phyloP scores from a whole-genome alignment of 2,888 invertebrate species.

The Drosophila mimica region DNA sequence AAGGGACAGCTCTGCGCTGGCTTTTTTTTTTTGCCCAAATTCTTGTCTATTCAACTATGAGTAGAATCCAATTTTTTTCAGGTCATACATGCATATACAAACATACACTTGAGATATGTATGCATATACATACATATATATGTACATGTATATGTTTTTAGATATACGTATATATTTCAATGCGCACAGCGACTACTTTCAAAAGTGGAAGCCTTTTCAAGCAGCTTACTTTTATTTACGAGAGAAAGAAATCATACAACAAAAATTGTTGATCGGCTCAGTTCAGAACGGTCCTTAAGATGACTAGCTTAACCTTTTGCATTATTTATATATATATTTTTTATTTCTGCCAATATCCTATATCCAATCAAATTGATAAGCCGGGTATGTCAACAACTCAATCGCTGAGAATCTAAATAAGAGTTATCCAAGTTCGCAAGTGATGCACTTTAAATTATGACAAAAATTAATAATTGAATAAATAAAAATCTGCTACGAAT shows the following conservation, averaged over 20 bases:
- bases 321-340: constrained; percentile 8
- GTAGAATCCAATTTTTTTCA: constrained; percentile 57
- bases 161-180: constrained; percentile 36
- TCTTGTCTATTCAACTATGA: constrained; percentile 71
- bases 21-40: constrained; percentile 40
- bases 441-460: neutral
- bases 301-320: constrained; percentile 31
- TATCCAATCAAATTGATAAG: neutral
- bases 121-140: neutral
- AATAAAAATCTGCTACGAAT: neutral
- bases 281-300: constrained; percentile 31
- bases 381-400: too few species aligned
- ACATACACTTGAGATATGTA: constrained; percentile 2
- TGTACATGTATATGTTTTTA: neutral
- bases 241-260: constrained; percentile 30
- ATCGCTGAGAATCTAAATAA: neutral
- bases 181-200: constrained; percentile 24
- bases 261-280: constrained; percentile 18
- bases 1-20: constrained; percentile 18
- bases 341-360: neutral
- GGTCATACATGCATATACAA: constrained; percentile 61
- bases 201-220: constrained; percentile 68
- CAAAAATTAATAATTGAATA: too few species aligned
- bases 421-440: neutral
- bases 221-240: constrained; percentile 67